These are phyloP conservation scores for Bubo blakistoni DNA, from an alignment of 2,113 vertebrate species.

Conservation along the genomic window DNA sequence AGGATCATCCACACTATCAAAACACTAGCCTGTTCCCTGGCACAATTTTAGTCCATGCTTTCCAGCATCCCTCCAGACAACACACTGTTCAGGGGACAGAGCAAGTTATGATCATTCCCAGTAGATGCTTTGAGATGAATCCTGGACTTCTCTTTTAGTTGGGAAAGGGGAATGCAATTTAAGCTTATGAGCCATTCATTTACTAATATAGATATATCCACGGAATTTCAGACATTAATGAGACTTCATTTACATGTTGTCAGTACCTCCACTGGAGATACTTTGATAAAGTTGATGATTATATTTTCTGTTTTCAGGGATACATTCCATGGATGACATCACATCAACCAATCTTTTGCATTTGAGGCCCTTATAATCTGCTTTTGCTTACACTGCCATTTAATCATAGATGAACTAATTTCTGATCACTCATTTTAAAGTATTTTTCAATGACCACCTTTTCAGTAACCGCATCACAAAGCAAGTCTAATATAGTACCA, in stretches of 20 bases:
- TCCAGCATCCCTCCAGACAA: background rate
- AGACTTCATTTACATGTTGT: background rate
- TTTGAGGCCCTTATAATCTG: background rate
- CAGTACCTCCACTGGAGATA: background rate
- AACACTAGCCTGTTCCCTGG: background rate
- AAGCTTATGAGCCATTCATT: background rate
- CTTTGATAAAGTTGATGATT: background rate
- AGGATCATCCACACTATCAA: background rate
- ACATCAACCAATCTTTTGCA: background rate
- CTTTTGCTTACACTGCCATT: background rate
- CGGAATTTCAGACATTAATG: background rate
- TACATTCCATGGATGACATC: background rate
- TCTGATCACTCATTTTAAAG: background rate
- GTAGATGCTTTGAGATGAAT: background rate
- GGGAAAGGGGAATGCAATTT: background rate
- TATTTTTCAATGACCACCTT: background rate
- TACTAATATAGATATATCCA: background rate
- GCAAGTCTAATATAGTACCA: background rate
- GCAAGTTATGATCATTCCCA: background rate
- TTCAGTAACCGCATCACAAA: background rate
- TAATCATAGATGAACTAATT: background rate
- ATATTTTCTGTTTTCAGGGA: background rate
- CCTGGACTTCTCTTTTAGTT: background rate
- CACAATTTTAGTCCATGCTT: background rate
- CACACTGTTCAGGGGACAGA: fast-evolving